Evolutionary conservation across 2,888 invertebrate genomes (phyloP), one percentile per base, ranked within the genome.

Genomic region (Tribolium freemani): DNA sequence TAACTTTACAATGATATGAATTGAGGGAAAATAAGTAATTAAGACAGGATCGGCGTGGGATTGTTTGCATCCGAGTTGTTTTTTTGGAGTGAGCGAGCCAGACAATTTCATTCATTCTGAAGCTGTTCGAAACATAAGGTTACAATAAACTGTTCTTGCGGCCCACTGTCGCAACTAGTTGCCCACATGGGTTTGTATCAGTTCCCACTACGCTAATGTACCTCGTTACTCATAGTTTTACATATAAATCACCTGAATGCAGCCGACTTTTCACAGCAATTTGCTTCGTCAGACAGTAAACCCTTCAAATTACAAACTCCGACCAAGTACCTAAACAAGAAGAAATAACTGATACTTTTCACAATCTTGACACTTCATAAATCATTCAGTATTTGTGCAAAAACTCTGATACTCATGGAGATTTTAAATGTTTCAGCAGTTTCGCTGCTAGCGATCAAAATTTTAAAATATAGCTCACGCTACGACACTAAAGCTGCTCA

Each of bases 161-260:
- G 63, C 75, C 75, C 73, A 75, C 75, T 50, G 64, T 51, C 68
- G 54, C 72, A 73, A 48, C 73, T 64, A 50, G 71, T 53, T 61
- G 63, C 75, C 75, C 75, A 75, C 75, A 73, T 72, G 45, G 16
- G 61, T 67, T 61, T 67, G 57, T 70, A 64, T 73, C 61, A 30
- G 68, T 71, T 69, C 72, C 72, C 72, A 75, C 72, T 64, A 68
- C 56, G 66, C 68, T 69, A 64, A 70, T 68, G 60, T 72, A 57
- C 48, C 68, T 72, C 70, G 69, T 72, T 72, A 64, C 50, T 70
- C 64, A 69, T 71, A 61, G 60, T 58, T 69, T 71, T 71, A 44
- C 60, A 71, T 66, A 66, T 66, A 66, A 71, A 71, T 71, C 58
- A 70, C 48, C 64, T 50, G 10, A 30, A 13, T 56, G 58, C 64